Percentiles rank a stretch among this genome's conserved stretches.
phyloP scores from a whole-genome alignment of 2,797 vertebrate genomes.

The Darevskia mixta region DNA sequence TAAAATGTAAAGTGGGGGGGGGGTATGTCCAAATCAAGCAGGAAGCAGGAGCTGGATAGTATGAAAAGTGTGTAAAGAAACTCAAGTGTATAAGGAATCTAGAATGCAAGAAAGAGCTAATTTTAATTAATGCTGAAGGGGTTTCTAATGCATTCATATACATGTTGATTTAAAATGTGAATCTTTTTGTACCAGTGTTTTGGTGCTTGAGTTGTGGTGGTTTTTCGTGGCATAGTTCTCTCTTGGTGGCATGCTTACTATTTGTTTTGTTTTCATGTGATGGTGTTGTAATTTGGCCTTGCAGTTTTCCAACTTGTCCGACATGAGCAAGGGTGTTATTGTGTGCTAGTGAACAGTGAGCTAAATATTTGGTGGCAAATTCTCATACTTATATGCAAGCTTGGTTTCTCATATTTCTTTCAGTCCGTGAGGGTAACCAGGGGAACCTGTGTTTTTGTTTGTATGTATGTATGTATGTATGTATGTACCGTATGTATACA shows the following conservation, averaged over 20 bases:
- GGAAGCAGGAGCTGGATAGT: slow-evolving; percentile 24
- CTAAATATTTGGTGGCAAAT: not conserved
- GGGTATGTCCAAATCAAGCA: slow-evolving; percentile 13
- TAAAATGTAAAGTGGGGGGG: not conserved
- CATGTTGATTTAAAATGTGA: not conserved
- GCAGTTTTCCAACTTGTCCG: not conserved
- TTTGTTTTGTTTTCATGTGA: not conserved
- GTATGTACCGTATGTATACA: not conserved
- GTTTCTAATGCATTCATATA: not conserved
- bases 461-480: not conserved
- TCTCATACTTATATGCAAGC: not conserved
- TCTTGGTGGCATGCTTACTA: not conserved
- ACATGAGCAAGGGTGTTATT: not conserved
- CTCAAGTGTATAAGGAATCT: not conserved
- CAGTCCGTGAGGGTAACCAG: not conserved
- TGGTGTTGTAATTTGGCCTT: not conserved
- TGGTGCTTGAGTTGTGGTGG: not conserved
- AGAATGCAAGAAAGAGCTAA: not conserved
- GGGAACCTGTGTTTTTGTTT: not conserved
- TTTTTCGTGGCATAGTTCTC: not conserved
- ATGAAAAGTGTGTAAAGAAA: not conserved
- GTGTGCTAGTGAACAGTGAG: not conserved
- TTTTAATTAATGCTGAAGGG: not conserved
- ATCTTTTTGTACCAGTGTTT: not conserved
- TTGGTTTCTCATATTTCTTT: not conserved